Base-by-base conservation (phyloP, 2,888 invertebrate species). In the Lasius platythorax region DNA sequence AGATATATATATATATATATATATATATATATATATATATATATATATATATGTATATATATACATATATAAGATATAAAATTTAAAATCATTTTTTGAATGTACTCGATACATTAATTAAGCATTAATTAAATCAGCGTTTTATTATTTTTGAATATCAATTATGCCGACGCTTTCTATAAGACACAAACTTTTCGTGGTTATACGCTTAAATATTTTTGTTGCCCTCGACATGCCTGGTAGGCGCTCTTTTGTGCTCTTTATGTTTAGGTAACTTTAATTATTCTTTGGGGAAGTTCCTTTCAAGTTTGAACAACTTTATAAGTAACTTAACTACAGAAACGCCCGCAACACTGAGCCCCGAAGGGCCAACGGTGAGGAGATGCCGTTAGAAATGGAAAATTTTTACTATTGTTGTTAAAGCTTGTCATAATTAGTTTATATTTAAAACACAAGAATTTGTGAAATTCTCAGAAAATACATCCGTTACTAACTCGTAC, bases 221-320 rank as follows among this genome's bases (percentile, higher is more conserved):
- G 83, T 66, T 85, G 85, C 88, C 84, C 66, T 76, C 68, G 83
- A 88, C 84, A 79, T 87, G 88, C 87, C 86, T 87, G 75, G 56
- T 84, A 82, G 85, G 82, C 81, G 72, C 74, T 83, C 86, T 88
- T 90, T 90, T 91, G 86, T 85, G 74, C 87, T 85, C 90, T 91
- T 91, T 89, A 87, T 83, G 85, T 91, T 91, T 86, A 86, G 86
- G 88, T 86, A 91, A 91, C 89, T 91, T 89, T 91, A 91, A 90
- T 91, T 91, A 90, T 90, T 91, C 91, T 85, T 81, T 79, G 86
- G 73, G 18, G 88, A 85, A 91, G 91, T 89, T 91, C 84, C 90
- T 87, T 91, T 87, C 89, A 86, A 90, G 87, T 90, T 91, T 88
- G 76, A 89, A 88, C 87, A 90, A 91, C 88, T 91, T 90, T 88